Percentiles rank a stretch among this genome's conserved stretches.
phyloP scores from a whole-genome alignment of 2,797 vertebrate species.

The Artibeus lituratus region DNA sequence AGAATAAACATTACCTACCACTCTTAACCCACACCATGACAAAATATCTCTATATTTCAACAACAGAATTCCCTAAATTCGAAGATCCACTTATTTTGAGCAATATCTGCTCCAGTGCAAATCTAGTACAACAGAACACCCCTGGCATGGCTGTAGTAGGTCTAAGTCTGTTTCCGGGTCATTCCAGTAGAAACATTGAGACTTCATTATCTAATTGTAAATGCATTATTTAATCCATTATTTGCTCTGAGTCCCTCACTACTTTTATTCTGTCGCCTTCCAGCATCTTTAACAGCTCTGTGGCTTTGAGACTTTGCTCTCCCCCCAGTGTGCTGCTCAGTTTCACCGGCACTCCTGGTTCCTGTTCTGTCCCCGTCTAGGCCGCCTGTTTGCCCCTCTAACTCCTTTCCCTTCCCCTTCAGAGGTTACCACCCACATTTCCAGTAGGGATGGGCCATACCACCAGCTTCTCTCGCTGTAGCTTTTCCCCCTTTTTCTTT shows the following conservation, averaged over 20 bases:
- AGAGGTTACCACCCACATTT: constrained; percentile 34
- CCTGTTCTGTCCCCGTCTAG: constrained; percentile 70
- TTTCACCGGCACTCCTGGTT: constrained; percentile 54
- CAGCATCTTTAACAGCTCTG: not conserved
- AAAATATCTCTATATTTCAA: not conserved
- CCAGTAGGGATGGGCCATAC: constrained; percentile 24
- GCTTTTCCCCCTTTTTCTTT: constrained; percentile 45
- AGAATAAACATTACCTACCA: not conserved
- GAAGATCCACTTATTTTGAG: not conserved
- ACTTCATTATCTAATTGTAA: not conserved
- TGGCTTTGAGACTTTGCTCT: not conserved
- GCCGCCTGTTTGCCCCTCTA: constrained; percentile 21
- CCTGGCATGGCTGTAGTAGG: not conserved
- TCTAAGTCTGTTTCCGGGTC: not conserved
- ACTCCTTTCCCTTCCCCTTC: constrained; percentile 62
- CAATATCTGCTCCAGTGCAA: not conserved
- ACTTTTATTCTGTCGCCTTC: not conserved
- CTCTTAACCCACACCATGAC: not conserved
- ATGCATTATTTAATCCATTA: not conserved
- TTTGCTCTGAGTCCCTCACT: not conserved
- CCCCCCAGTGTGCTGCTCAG: constrained; percentile 34
- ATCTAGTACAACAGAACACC: not conserved
- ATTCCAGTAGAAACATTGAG: not conserved
- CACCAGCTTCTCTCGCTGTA: constrained; percentile 32
- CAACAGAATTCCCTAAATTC: not conserved